Percentiles rank a stretch among this genome's conserved stretches.
phyloP scores from a whole-genome alignment of 2,888 invertebrate genomes.

The Augiades crinisus region DNA sequence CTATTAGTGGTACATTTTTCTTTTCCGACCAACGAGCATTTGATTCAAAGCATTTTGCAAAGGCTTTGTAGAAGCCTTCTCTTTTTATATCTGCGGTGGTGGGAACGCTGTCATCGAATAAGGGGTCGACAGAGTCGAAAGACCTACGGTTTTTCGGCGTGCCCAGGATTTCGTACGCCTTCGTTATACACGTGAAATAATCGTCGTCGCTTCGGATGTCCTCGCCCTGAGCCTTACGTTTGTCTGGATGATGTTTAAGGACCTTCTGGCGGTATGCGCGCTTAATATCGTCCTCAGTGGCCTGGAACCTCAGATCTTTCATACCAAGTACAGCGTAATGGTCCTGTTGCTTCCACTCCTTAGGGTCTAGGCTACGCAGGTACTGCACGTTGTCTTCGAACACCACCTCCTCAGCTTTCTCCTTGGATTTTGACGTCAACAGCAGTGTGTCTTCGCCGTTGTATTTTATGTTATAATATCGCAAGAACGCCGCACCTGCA shows the following conservation, averaged over 20 bases:
- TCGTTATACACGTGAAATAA: constrained; percentile 99
- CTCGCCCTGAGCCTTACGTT: constrained; percentile 95
- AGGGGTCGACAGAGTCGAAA: constrained; percentile 98
- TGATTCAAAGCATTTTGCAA: constrained; percentile 85
- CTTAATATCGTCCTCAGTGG: constrained; percentile 96
- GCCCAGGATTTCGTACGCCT: constrained; percentile 95
- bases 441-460: constrained; percentile 71
- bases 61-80: constrained; percentile 87
- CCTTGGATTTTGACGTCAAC: constrained; percentile 62
- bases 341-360: constrained; percentile 98
- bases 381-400: constrained; percentile 89
- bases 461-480: constrained; percentile 73
- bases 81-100: constrained; percentile 87
- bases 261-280: constrained; percentile 90
- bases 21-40: constrained; percentile 96
- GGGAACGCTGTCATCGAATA: constrained; percentile 95
- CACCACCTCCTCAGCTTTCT: constrained; percentile 67
- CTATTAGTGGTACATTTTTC: constrained; percentile 91
- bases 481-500: constrained; percentile 73
- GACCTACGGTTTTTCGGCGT: constrained; percentile 90
- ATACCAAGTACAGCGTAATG: constrained; percentile 98
- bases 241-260: constrained; percentile 98
- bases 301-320: constrained; percentile 89
- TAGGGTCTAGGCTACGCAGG: constrained; percentile 94
- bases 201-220: constrained; percentile 95